Evolutionary conservation across 2,113 vertebrate species (phyloP), one percentile per base, ranked within the genome.

Genomic region (Genyomyrus donnyi): DNA sequence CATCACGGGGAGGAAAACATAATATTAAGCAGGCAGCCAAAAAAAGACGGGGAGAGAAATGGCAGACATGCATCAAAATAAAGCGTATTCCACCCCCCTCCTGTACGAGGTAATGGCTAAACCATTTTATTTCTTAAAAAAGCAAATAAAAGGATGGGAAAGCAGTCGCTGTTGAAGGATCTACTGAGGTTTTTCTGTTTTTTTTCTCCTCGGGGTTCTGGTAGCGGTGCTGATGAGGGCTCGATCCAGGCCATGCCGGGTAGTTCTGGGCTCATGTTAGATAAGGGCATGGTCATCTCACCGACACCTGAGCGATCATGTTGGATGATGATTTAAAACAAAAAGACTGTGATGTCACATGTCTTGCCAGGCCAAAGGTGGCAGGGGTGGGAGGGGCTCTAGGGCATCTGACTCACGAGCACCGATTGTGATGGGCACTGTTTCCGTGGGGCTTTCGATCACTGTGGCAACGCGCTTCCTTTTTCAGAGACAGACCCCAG

Each of bases 1-100:
- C 91, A 93, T 94, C 94, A 94, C 85, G 31, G 85, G 90, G 89
- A 90, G 91, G 91, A 89, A 87, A 94, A 93, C 90, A 92, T 91
- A 89, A 92, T 91, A 92, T 90, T 90, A 89, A 92, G 84, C 80
- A 91, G 21, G 84, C 84, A 70, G 90, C 83, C 46, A 88, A 91
- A 89, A 90, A 56, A 89, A 80, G 35, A 80, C 31, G 5, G 74
- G 74, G 70, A 27, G 70, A 89, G 92, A 89, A 92, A 88, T 52
- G 56, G 90, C 84, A 87, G 93, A 49, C 91, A 92, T 86, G 74
- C 89, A 74, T 90, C 87, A 70, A 91, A 90, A 89, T 45, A 74
- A 89, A 93, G 39, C n/a, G 77, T 50, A 90, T 89, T 66, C 89
- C 88, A 24, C 80, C 88, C 88, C 27, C 85, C 88, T 89, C 80